These are phyloP conservation scores for Zaprionus inermis DNA, from an alignment of 1,140 invertebrate genomes.

Conservation along the genomic window DNA sequence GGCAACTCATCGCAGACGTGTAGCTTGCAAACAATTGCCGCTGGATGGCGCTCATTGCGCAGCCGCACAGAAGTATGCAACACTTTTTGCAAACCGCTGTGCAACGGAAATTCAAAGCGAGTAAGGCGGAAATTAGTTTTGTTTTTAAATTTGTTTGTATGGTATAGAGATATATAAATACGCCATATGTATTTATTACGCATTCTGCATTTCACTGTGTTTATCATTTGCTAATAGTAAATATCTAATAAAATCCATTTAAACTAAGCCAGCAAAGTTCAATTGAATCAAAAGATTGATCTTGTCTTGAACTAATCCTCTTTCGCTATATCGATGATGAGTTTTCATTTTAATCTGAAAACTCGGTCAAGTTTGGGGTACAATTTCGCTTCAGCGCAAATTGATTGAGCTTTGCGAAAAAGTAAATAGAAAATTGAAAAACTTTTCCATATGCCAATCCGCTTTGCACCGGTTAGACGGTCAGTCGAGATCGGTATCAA, in stretches of 20 bases:
- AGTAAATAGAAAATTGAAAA: conserved; percentile 33
- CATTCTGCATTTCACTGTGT: not conserved
- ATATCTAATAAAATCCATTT: not conserved
- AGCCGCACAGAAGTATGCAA: conserved; percentile 39
- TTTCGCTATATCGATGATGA: conserved; percentile 8
- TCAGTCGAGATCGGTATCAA: conserved; percentile 20
- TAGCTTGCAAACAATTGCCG: not conserved
- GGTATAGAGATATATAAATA: too few relatives aligned
- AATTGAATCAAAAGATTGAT: conserved; percentile 35
- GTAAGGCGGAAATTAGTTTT: too few relatives aligned
- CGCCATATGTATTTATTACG: not conserved
- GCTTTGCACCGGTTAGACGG: conserved; percentile 56
- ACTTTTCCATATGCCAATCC: conserved; percentile 63
- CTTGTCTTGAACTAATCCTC: conserved; percentile 57
- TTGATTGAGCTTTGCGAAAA: conserved; percentile 25
- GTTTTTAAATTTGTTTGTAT: too few relatives aligned
- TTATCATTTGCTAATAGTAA: not conserved
- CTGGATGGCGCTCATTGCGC: conserved; percentile 20
- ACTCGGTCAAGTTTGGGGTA: conserved; percentile 64
- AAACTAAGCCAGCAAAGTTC: conserved; percentile 17
- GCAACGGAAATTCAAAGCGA: not conserved
- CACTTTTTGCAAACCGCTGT: not conserved
- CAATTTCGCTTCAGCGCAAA: conserved; percentile 26
- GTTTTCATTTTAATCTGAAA: conserved; percentile 32
- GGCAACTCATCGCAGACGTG: not conserved